Conservation (phyloP, 2,888 invertebrate species). For the Monochamus alternatus region DNA sequence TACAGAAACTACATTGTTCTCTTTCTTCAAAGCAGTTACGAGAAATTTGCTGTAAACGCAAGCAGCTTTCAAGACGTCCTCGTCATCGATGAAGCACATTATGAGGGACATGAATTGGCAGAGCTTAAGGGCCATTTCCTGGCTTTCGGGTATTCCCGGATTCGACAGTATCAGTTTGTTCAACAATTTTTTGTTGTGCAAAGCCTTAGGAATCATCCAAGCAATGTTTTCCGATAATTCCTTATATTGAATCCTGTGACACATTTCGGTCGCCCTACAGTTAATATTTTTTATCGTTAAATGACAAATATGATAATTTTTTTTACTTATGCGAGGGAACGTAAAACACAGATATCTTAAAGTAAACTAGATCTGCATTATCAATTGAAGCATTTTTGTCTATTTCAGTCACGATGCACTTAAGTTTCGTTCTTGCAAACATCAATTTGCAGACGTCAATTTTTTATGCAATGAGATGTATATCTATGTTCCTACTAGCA, state of each 20-base stretch:
- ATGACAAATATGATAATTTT: not conserved
- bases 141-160: conserved; percentile 49
- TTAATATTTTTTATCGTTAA: not conserved
- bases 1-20: conserved; percentile 30
- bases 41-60: conserved; percentile 46
- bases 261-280: conserved; percentile 44
- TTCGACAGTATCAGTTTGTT: conserved; percentile 41
- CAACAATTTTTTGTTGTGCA: conserved; percentile 30
- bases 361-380: too few species aligned
- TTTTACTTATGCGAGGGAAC: not conserved
- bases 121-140: conserved; percentile 35
- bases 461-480: too few species aligned
- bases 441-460: too few species aligned
- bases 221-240: conserved; percentile 41
- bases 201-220: conserved; percentile 35
- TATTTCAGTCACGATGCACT: too few species aligned
- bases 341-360: too few species aligned
- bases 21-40: conserved; percentile 36
- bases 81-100: conserved; percentile 40
- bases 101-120: conserved; percentile 45
- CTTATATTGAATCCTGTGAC: conserved; percentile 34
- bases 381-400: too few species aligned
- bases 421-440: too few species aligned
- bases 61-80: conserved; percentile 40
- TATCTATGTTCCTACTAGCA: too few species aligned